These are phyloP conservation scores for Prionailurus bengalensis DNA, from an alignment of 2,113 vertebrate species.

Conservation along the genomic window DNA sequence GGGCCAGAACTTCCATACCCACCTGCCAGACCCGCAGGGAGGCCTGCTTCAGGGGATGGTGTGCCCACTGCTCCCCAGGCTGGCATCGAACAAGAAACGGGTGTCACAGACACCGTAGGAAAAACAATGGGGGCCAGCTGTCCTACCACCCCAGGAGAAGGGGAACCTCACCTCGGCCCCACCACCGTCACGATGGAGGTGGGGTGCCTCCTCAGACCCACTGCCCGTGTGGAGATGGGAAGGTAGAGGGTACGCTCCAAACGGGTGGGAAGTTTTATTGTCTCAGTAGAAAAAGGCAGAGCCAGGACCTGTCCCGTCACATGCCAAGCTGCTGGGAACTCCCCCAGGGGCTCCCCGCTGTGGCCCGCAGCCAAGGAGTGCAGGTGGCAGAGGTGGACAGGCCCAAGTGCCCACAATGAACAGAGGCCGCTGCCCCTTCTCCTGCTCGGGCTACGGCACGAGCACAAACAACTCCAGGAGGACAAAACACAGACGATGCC, in stretches of 20 bases:
- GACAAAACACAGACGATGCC: fast-evolving
- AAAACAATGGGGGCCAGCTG: neutral
- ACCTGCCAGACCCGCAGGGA: neutral
- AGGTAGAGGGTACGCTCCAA: neutral
- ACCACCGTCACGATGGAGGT: neutral
- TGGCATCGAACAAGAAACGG: neutral
- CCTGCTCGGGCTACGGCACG: neutral
- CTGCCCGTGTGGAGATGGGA: fast-evolving
- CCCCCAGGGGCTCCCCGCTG: neutral
- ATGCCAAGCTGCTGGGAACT: neutral
- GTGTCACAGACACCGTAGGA: neutral
- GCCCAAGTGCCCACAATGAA: neutral
- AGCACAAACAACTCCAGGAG: neutral
- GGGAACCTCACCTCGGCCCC: neutral
- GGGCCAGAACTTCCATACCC: neutral
- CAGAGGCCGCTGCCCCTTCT: neutral
- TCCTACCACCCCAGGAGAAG: neutral
- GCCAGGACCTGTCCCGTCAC: neutral
- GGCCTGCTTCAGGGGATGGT: neutral
- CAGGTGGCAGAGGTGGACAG: neutral
- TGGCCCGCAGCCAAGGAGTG: neutral
- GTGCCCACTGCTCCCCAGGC: neutral
- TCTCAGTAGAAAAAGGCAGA: neutral
- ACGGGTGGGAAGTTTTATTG: constrained; percentile 68
- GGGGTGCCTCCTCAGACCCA: neutral